A percentile compares a stretch with the other conserved stretches of the same genome.
These are phyloP conservation scores for Carettochelys insculpta DNA, from an alignment of 2,113 vertebrate species.

Conservation along the genomic window DNA sequence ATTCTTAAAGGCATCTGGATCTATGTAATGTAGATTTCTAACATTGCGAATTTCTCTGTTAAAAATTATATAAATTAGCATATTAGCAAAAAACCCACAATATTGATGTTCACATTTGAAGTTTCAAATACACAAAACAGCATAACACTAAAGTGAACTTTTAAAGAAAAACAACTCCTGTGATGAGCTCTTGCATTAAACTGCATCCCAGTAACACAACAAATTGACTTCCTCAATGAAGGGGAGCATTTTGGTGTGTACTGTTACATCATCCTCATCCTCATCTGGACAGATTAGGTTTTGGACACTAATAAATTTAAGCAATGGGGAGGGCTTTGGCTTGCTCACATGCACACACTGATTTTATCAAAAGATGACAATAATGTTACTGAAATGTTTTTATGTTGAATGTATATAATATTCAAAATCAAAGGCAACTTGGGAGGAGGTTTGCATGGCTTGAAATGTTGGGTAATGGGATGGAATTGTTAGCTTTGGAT, in stretches of 20 bases:
- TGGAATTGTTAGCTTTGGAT: background rate
- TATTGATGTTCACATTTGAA: background rate
- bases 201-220: background rate
- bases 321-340: background rate
- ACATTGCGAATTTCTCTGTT: conserved; percentile 94
- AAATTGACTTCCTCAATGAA: background rate
- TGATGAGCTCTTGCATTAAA: background rate
- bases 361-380: background rate
- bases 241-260: background rate
- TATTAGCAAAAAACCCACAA: background rate
- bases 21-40: conserved; percentile 85
- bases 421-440: background rate
- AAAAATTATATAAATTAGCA: conserved; percentile 30
- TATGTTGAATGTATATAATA: background rate
- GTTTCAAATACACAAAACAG: background rate
- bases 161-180: background rate
- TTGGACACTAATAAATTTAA: background rate
- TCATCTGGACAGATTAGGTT: background rate
- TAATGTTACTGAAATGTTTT: background rate
- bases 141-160: background rate
- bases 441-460: background rate
- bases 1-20: conserved; percentile 87
- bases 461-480: background rate
- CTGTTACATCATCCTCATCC: background rate
- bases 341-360: background rate